Conservation (phyloP, 92 coral and sea anemone genomes). For the Zoanthus gigantus region DNA sequence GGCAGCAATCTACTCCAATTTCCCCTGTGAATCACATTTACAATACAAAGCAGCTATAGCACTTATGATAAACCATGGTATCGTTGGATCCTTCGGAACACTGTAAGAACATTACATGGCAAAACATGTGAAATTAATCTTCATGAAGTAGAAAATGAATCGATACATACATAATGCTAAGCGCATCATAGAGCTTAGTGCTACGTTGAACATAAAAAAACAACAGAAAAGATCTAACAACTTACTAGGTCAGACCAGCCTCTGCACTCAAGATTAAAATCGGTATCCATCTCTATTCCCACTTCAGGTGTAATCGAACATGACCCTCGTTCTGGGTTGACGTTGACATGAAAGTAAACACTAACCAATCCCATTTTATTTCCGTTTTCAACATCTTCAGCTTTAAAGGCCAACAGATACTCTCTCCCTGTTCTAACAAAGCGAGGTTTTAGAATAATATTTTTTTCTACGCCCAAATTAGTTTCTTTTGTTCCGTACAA, state of each 20-base stretch:
- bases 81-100: no score
- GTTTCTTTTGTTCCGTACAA: slow-evolving; percentile 6
- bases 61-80: no score
- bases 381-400: background rate
- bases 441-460: slow-evolving; percentile 10
- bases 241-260: slow-evolving; percentile 62
- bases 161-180: no score
- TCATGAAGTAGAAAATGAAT: no score
- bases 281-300: slow-evolving; percentile 69
- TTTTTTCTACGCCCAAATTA: background rate
- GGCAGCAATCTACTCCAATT: no score
- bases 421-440: background rate
- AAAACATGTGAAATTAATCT: no score
- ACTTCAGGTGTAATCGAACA: slow-evolving; percentile 56
- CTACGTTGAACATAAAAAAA: background rate
- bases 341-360: slow-evolving; percentile 61
- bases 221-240: no score
- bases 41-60: no score
- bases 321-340: slow-evolving; percentile 45
- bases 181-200: no score
- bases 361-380: slow-evolving; percentile 57
- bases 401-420: slow-evolving; percentile 46
- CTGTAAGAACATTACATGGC: no score
- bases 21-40: no score
- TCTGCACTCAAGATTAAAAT: slow-evolving; percentile 58